Evolutionary conservation across 2,113 vertebrate species (phyloP).

Genomic region (Isurus oxyrinchus): DNA sequence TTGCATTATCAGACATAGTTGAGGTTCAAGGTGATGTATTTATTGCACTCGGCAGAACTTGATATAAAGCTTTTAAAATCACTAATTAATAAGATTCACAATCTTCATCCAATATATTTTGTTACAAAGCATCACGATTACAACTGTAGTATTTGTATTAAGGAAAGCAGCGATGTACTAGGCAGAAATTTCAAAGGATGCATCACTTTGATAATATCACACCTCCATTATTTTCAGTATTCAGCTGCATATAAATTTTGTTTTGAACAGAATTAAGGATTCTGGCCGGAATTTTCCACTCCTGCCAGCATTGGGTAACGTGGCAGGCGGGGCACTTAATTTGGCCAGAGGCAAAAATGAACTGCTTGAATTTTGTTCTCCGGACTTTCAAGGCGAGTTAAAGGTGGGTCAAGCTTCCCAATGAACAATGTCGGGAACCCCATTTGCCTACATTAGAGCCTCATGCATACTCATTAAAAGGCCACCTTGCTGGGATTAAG

Average conservation of each 20-base stretch:
- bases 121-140: not conserved
- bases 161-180: not conserved
- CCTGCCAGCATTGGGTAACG: too few relatives aligned
- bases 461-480: too few relatives aligned
- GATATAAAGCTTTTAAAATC: conserved; percentile 17
- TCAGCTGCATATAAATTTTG: not conserved
- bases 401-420: too few relatives aligned
- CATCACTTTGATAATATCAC: not conserved
- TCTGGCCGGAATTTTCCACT: too few relatives aligned
- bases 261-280: not conserved
- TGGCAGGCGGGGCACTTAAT: too few relatives aligned
- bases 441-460: too few relatives aligned
- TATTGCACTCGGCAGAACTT: not conserved
- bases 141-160: not conserved
- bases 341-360: too few relatives aligned
- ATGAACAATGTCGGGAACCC: too few relatives aligned
- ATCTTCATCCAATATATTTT: not conserved
- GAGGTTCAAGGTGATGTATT: not conserved
- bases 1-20: not conserved
- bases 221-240: not conserved
- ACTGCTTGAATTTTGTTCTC: too few relatives aligned
- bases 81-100: not conserved
- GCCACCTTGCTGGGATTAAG: not conserved
- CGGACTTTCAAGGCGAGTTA: too few relatives aligned
- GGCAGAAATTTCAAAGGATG: not conserved